phyloP scores from a whole-genome alignment of 2,113 vertebrate species.

The Etheostoma cragini region DNA sequence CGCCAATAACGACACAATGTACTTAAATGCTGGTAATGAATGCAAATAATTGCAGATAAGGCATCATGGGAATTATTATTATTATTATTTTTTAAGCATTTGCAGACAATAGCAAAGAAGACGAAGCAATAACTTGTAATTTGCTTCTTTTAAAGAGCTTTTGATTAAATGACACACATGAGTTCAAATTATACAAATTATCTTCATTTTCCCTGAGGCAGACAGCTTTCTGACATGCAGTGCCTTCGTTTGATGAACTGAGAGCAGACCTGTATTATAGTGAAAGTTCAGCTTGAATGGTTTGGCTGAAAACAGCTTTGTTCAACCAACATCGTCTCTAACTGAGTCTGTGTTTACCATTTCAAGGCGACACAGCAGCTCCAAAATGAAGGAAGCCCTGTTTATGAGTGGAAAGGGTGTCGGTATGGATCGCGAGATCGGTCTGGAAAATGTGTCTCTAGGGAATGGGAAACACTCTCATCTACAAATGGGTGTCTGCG shows the following conservation, averaged over 20 bases:
- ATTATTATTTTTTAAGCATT: background rate
- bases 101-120: background rate
- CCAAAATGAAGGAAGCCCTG: conserved; percentile 16
- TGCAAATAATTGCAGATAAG: background rate
- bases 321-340: conserved; percentile 16
- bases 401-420: conserved; percentile 20
- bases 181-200: conserved; percentile 48
- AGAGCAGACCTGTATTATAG: conserved; percentile 39
- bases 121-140: conserved; percentile 18
- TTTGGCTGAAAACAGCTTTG: conserved; percentile 38
- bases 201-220: conserved; percentile 15
- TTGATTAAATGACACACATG: conserved; percentile 28
- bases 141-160: conserved; percentile 19
- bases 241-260: conserved; percentile 28
- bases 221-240: conserved; percentile 22
- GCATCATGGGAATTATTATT: background rate
- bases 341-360: conserved; percentile 11
- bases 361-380: conserved; percentile 1
- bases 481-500: conserved; percentile 19
- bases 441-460: conserved; percentile 3
- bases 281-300: conserved; percentile 34
- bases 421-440: conserved; percentile 18
- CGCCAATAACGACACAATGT: background rate
- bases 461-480: conserved; percentile 13
- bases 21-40: background rate